Evolutionary conservation across 2,797 vertebrate species (phyloP).

Genomic region (Chromis chromis): DNA sequence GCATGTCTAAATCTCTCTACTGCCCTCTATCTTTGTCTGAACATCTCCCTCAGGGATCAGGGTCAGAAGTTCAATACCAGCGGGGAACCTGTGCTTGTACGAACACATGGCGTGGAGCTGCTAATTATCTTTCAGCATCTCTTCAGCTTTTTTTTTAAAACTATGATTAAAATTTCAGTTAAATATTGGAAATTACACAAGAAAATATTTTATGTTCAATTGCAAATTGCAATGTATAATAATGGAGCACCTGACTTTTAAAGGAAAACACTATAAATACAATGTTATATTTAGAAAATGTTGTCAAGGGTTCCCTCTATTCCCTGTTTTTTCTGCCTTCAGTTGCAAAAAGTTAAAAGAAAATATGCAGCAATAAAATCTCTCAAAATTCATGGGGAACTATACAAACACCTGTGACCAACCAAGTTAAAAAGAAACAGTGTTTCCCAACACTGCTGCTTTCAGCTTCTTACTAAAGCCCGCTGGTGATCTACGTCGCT

Average conservation of each 20-base stretch:
- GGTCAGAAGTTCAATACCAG: constrained; percentile 96
- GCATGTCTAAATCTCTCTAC: constrained; percentile 92
- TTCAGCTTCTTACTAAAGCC: constrained; percentile 63
- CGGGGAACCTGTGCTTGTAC: constrained; percentile 87
- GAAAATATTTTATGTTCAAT: not conserved
- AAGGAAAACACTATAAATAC: not conserved
- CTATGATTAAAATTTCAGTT: constrained; percentile 49
- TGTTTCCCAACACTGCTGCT: constrained; percentile 12
- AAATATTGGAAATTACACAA: constrained; percentile 9
- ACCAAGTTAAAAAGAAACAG: not conserved
- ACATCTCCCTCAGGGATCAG: constrained; percentile 90
- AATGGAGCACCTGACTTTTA: not conserved
- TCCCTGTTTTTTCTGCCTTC: not conserved
- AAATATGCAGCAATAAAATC: not conserved
- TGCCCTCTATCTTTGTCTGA: constrained; percentile 95
- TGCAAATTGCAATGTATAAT: not conserved
- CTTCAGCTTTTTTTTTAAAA: constrained; percentile 52
- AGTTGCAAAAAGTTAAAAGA: constrained; percentile 1
- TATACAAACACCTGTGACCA: not conserved
- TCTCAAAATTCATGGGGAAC: not conserved
- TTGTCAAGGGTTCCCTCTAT: not conserved
- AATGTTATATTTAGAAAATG: not conserved
- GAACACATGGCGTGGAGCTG: constrained; percentile 84
- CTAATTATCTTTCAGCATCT: constrained; percentile 79
- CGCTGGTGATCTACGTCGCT: constrained; percentile 55